Evolutionary conservation across 2,797 vertebrate genomes (phyloP), one percentile per base, ranked within the genome.

Genomic region (Myotis vivesi): DNA sequence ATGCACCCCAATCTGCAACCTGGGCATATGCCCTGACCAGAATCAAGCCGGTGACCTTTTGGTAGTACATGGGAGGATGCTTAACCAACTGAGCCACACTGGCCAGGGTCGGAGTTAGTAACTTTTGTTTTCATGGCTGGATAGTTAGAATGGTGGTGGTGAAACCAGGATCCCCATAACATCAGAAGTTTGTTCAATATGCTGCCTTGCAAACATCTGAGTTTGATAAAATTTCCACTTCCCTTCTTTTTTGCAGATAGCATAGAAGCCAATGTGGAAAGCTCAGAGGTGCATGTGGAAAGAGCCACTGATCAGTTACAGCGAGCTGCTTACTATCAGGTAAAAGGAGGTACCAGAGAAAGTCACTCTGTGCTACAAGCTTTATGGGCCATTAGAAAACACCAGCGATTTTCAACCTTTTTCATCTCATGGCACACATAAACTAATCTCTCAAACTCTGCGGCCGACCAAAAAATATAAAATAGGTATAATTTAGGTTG

Each of bases 211-310:
- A 92, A 94, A 94, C 59, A 77, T 41, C 44, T 68, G 30, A 73
- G 15, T 94, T 36, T 92, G 53, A 28, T 93, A 68, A 95, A 94
- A 77, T 6, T 51, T 87, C 66, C 19, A 72, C 23, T 83, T 23
- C 59, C 73, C 53, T 88, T 87, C 51, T 44, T 17, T 97, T 96
- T 88, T 96, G 66, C 98, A 99, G 99, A 99, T 94, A 99, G 99
- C 98, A 99, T 99, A 89, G 99, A 99, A 98, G 99, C 99, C 20
- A 99, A 99, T 38, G 99, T 99, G 98, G 99, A 99, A 98, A 99
- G 98, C 95, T 99, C 99, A 79, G 99, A 99, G 92, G 99, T 99
- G 23, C 99, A 99, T 4, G 99, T 99, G 55, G 99, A 99, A 95
- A 98, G 99, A 98, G 99, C 99, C 95, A 96, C 98, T 69, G 99